Evolutionary conservation across 2,888 invertebrate genomes (phyloP), one percentile per base, ranked within the genome.

Genomic region (Xanthia togata): DNA sequence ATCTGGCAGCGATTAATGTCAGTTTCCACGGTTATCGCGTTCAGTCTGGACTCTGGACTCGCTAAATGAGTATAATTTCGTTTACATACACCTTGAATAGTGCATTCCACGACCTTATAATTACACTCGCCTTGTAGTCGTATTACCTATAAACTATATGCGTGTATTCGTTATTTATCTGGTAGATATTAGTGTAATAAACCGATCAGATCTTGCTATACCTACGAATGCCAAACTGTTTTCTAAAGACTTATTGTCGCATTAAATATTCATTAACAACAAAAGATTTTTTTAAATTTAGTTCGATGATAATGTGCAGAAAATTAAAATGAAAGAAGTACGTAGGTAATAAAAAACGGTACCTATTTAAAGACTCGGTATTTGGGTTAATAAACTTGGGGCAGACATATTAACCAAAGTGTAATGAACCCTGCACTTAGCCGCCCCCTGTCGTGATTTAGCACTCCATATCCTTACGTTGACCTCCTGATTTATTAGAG

Each of bases 81-180:
- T 74, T 69, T 69, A 84, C 63, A 59, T 59, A 63, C 31, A 72
- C 71, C 70, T 82, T 82, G 59, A 85, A 68, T 62, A 81, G 57
- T 70, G 69, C 73, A 73, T 47, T 70, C 63, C 57, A 59, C 70
- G 35, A 60, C 73, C 76, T 50, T 79, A 70, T 88, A 84, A 86
- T 81, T 78, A 81, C 74, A 70, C 74, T 84, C 69, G 78, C 86
- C 88, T 87, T 88, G 86, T 63, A 63, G 31, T 50, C 44, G 59
- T 77, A 35, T 26, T n/a, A n/a, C n/a, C n/a, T n/a, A n/a, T n/a
- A n/a, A 70, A 14, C 31, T 75, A 17, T 38, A 62, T 20, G 44
- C 47, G 47, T 62, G 35, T 47, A 59, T 65, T 60, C 47, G 59
- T 76, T 57, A 77, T 77, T 57, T 82, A 47, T 71, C 41, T 26